phyloP scores from a whole-genome alignment of 2,888 invertebrate genomes.

The Athrips mouffetella region DNA sequence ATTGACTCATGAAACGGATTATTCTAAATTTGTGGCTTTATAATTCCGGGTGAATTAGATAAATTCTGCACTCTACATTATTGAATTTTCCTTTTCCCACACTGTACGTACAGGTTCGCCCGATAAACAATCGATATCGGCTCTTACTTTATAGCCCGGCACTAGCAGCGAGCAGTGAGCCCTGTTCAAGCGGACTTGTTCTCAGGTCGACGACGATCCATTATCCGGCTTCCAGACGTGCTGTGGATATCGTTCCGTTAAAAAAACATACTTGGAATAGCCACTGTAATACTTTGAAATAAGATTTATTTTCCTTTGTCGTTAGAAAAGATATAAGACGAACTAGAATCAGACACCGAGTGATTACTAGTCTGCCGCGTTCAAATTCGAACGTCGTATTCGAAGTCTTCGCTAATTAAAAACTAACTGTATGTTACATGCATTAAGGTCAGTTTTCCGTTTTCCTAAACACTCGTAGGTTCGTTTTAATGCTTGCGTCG shows the following conservation, averaged over 20 bases:
- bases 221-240: slow-evolving; percentile 66
- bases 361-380: slow-evolving; percentile 71
- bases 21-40: too few relatives aligned
- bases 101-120: too few relatives aligned
- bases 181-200: slow-evolving; percentile 57
- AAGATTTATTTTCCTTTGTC: slow-evolving; percentile 38
- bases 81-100: too few relatives aligned
- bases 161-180: slow-evolving; percentile 24
- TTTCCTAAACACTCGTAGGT: slow-evolving; percentile 42
- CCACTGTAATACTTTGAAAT: slow-evolving; percentile 21
- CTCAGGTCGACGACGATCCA: slow-evolving; percentile 67
- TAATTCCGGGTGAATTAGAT: too few relatives aligned
- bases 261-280: slow-evolving; percentile 7
- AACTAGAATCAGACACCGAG: slow-evolving; percentile 66
- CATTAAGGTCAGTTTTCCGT: slow-evolving; percentile 49
- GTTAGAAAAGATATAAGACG: slow-evolving; percentile 49
- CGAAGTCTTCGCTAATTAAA: slow-evolving; percentile 38
- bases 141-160: slow-evolving; percentile 18
- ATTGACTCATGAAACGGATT: too few relatives aligned
- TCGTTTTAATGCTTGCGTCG: slow-evolving; percentile 57
- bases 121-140: not conserved
- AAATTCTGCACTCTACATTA: too few relatives aligned
- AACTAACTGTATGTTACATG: slow-evolving; percentile 41
- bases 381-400: slow-evolving; percentile 60
- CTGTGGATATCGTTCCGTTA: slow-evolving; percentile 52